Percentiles rank a stretch among this genome's conserved stretches.
These are phyloP conservation scores for Limosa lapponica DNA, from an alignment of 2,797 vertebrate species.

Conservation along the genomic window DNA sequence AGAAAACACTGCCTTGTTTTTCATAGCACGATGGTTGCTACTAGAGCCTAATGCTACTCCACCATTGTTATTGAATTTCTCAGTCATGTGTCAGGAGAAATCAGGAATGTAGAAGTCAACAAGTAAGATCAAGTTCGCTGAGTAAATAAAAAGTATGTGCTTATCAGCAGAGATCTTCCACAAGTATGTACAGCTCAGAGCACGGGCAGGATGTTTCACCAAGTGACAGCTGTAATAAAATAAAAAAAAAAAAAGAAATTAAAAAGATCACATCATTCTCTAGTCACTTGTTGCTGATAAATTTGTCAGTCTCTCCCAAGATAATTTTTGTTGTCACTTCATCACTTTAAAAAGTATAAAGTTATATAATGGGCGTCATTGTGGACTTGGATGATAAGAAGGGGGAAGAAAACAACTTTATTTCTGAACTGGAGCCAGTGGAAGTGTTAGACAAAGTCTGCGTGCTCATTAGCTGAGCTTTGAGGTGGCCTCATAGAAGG, in stretches of 20 bases:
- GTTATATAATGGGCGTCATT: neutral
- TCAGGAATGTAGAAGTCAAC: conserved; percentile 32
- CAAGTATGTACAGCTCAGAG: conserved; percentile 9
- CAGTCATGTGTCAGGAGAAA: neutral
- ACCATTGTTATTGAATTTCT: neutral
- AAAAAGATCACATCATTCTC: neutral
- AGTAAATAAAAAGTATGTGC: conserved; percentile 26
- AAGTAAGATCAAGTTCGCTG: conserved; percentile 30
- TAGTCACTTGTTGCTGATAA: conserved; percentile 15
- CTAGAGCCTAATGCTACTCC: neutral
- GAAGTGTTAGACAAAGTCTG: neutral
- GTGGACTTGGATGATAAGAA: neutral
- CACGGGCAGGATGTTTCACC: neutral
- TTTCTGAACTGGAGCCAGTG: conserved; percentile 4
- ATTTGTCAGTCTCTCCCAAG: conserved; percentile 29
- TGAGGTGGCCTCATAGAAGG: neutral
- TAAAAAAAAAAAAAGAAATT: neutral
- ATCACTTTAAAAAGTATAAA: conserved; percentile 13
- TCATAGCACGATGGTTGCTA: neutral
- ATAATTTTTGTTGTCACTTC: conserved; percentile 19
- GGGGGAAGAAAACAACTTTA: neutral
- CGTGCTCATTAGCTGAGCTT: neutral
- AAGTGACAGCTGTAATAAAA: conserved; percentile 1
- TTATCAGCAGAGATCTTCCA: conserved; percentile 49
- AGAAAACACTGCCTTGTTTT: neutral